Base-by-base conservation (phyloP, 2,888 invertebrate genomes). In the Omphaloscelis lunosa region DNA sequence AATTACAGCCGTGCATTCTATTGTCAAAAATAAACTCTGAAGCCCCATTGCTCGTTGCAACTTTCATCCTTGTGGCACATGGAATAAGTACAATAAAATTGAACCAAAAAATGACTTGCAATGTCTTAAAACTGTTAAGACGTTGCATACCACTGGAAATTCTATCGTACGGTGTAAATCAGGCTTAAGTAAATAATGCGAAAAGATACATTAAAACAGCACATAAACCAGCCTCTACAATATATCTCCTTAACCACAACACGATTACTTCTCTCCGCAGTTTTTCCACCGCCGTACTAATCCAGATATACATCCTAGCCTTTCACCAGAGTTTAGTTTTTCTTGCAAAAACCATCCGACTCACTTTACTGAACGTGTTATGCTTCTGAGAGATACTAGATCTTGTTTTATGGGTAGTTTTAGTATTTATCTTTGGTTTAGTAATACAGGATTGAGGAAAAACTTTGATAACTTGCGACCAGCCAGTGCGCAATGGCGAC, bases 261-360 rank as follows among this genome's bases (percentile, higher is more conserved):
- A 58, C 5, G 63, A 58, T 69, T 34, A 29, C 69, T 29, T 51
- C 51, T 20, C 82, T 77, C 23, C 5, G n/a, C 41, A 41, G 58
- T 79, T 84, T 84, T 86, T 84, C 73, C 39, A 23, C 12, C 58
- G 12, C 17, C 58, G 82, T 85, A 85, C 92, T 93, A 92, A 90
- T 92, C 92, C 83, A 92, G 89, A 92, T 91, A 87, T 82, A 82
- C 85, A 87, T 87, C 90, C 90, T 85, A 80, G 79, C 78, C 80
- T 89, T 90, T 90, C 89, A 89, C 92, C 90, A 90, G 90, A 90
- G 90, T 83, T 89, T 75, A 79, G 88, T 89, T 92, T 90, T 89
- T 87, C 77, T 69, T 34, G 83, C 83, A 91, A 91, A 90, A 89
- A 87, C 78, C 34, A 34, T 20, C 65, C 83, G 84, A 72, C 80